Base-by-base conservation (phyloP, 2,797 vertebrate species). In the Anableps anableps region DNA sequence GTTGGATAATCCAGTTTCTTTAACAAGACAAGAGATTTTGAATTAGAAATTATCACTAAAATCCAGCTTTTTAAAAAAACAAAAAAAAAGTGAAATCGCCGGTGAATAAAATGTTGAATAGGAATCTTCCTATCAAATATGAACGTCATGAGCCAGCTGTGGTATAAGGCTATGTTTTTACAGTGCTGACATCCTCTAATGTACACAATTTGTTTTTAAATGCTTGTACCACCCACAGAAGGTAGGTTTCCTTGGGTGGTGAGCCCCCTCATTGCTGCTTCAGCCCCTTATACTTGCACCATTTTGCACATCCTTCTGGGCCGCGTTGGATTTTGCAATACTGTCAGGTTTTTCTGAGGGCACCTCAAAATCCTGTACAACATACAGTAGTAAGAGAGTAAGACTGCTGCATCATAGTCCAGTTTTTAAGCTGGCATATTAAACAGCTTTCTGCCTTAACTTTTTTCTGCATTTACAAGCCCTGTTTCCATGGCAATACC, bases 401-500 rank as follows among this genome's bases (percentile, higher is more conserved):
- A 34, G 38, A 45, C 60, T 70, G 60, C 72, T 79, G 64, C 75
- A 66, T 64, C 38, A 71, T n/a, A 6, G 76, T 55, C 38, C 76
- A 43, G 31, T 70, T 80, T 70, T 81, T 80, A 83, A 58, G 43
- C 6, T 75, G 64, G 31, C 74, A 75, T 70, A 77, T 80, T 86
- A 82, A 90, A 86, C 45, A 87, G 74, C 50, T 74, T 47, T 74
- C 75, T 72, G 71, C 48, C 72, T 83, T 87, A 79, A 80, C 80
- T 86, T 85, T 83, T 83, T 85, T 80, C 41, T 74, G 41, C 74
- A 66, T 85, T 73, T 76, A 68, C 75, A 41, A 77, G 36, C 89
- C 88, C 79, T 84, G 89, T 94, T 93, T 92, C 88, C 89, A 89
- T 92, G 83, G 84, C 78, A 89, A 92, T 92, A 80, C 75, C 45